Evolutionary conservation across 1,140 invertebrate species (phyloP).

Genomic region (Philopotamus ludificatus): DNA sequence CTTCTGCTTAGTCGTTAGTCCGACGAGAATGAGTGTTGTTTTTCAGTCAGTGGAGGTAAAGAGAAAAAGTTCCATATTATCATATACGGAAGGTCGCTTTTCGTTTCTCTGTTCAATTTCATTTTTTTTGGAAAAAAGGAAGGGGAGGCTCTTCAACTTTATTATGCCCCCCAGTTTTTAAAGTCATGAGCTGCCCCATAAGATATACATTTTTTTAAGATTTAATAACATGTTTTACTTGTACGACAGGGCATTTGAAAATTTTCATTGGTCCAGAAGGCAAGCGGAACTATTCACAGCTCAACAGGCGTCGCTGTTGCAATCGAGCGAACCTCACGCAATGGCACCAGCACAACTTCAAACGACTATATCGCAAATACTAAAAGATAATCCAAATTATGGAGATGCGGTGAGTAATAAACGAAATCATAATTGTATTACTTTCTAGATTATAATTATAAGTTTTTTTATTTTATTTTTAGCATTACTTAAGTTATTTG

Average conservation of each 20-base stretch:
- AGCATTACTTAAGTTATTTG: constrained; percentile 89
- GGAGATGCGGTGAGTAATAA: constrained; percentile 79
- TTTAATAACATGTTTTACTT: too few species aligned
- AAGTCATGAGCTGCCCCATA: too few species aligned
- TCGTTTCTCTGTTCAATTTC: too few species aligned
- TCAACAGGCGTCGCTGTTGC: constrained; percentile 77
- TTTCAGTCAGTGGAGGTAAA: too few species aligned
- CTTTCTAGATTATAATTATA: not conserved
- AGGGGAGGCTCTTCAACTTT: too few species aligned
- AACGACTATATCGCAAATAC: constrained; percentile 71
- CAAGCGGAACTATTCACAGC: constrained; percentile 87
- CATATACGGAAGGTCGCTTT: too few species aligned
- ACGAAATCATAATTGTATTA: constrained; percentile 6
- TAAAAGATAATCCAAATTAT: constrained; percentile 77
- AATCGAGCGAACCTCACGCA: constrained; percentile 78
- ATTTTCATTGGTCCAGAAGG: constrained; percentile 74
- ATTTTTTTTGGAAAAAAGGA: too few species aligned
- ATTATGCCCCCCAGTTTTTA: too few species aligned
- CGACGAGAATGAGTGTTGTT: too few species aligned
- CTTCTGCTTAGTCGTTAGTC: too few species aligned
- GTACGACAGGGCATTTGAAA: constrained; percentile 49
- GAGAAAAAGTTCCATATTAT: too few species aligned
- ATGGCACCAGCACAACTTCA: constrained; percentile 75
- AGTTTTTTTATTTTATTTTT: constrained; percentile 46
- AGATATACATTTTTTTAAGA: too few species aligned